Evolutionary conservation across 2,888 invertebrate genomes (phyloP), one percentile per base, ranked within the genome.

Genomic region (Dascillus cervinus): DNA sequence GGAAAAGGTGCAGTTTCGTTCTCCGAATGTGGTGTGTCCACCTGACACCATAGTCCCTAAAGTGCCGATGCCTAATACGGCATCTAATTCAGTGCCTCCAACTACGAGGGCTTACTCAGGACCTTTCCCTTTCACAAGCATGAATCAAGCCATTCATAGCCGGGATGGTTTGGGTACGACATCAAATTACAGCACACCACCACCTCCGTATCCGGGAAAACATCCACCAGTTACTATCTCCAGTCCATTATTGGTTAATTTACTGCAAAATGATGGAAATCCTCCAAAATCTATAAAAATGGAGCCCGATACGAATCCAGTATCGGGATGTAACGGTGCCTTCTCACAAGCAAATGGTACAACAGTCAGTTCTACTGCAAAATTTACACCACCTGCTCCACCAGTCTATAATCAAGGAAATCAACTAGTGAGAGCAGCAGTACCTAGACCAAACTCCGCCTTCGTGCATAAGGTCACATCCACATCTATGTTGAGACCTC

Each of bases 21-120:
- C 83, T 37, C 91, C 91, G 24, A 90, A 90, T 67, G 89, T 89
- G 41, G 85, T 90, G 43, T 88, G 88, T 45, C 87, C 89, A 3
- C 77, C 79, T 70, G 86, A 85, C 47, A 66, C 60, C 34, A 62
- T 65, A 44, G 64, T 66, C 36, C 58, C 72, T 39, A 58, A 62
- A 56, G 57, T 56, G 44, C 55, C 56, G 41, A 49, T 48, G 32
- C 51, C 43, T 34, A 52, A 46, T 34, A 39, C 44, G 27, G 47
- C 44, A 22, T 43, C 47, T 11, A 46, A 43, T 34, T 35, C 38
- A 26, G 43, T 46, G 9, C 37, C 45, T 24, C 45, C 44, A 22
- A 41, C 43, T 29, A 47, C 71, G 66, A 61, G 69, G 70, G 50
- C 74, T 63, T 65, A 75, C 65, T 60, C 67, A 46, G 67, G 82